phyloP scores from a whole-genome alignment of 2,888 invertebrate genomes.

The Sarcophaga rosellei region DNA sequence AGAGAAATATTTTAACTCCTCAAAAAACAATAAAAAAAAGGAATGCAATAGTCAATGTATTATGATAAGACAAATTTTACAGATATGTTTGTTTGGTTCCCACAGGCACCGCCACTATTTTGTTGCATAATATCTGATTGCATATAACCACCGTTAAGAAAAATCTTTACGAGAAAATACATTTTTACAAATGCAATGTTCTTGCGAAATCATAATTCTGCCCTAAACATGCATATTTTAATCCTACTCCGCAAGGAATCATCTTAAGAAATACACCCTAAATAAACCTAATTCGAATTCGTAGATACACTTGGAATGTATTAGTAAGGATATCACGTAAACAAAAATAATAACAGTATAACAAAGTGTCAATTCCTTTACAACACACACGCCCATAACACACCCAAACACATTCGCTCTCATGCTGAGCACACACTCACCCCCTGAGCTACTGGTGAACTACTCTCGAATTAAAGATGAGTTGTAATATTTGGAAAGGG shows the following conservation, averaged over 20 bases:
- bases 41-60: too few relatives aligned
- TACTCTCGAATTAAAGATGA: neutral
- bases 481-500: neutral
- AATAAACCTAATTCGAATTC: neutral
- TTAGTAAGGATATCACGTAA: constrained; percentile 62
- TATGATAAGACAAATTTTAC: too few relatives aligned
- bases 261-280: neutral
- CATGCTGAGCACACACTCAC: neutral
- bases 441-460: neutral
- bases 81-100: too few relatives aligned
- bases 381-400: neutral
- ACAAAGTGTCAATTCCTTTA: constrained; percentile 50
- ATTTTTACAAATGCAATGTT: neutral
- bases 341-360: constrained; percentile 47
- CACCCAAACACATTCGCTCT: neutral
- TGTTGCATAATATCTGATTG: too few relatives aligned
- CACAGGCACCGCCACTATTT: too few relatives aligned
- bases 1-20: too few relatives aligned
- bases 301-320: neutral
- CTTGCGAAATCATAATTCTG: neutral
- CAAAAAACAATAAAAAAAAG: too few relatives aligned
- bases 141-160: too few relatives aligned
- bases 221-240: neutral
- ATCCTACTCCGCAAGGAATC: neutral
- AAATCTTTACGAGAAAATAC: too few relatives aligned